A percentile compares a stretch with the other conserved stretches of the same genome.
Conservation (phyloP, 2,113 vertebrate genomes). For the Hemibagrus wyckioides region DNA sequence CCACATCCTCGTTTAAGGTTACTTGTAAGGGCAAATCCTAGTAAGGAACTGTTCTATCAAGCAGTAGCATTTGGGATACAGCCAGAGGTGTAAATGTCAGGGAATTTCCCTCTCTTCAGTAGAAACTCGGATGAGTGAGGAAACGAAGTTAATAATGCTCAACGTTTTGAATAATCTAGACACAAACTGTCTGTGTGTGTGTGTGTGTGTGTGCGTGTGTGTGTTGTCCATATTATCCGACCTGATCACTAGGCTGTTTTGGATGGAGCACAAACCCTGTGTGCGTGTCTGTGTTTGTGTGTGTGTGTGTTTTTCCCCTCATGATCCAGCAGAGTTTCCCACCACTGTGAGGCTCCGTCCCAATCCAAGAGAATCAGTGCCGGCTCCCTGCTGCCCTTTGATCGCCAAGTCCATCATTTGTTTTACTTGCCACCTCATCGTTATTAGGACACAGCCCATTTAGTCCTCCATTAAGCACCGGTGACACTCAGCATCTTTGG, state of each 20-base stretch:
- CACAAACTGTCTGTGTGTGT: not conserved
- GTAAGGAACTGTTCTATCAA: not conserved
- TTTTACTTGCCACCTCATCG: constrained; percentile 57
- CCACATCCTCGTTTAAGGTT: not conserved
- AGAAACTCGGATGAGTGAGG: not conserved
- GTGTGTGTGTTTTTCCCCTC: constrained; percentile 20
- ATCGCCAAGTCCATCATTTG: constrained; percentile 50
- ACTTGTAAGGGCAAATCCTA: not conserved
- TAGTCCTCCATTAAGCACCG: constrained; percentile 49
- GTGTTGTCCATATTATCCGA: constrained; percentile 15
- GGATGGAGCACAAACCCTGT: constrained; percentile 32
- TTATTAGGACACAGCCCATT: constrained; percentile 46
- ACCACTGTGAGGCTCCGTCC: constrained; percentile 31
- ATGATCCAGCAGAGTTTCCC: constrained; percentile 49
- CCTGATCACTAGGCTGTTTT: constrained; percentile 43
- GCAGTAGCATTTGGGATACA: constrained; percentile 23
- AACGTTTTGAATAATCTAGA: not conserved
- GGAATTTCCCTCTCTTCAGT: constrained; percentile 3
- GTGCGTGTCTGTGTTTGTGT: not conserved
- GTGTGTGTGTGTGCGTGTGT: constrained; percentile 1
- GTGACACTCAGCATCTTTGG: constrained; percentile 48
- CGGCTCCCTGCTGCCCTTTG: constrained; percentile 47
- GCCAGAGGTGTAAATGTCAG: constrained; percentile 6
- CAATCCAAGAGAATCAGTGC: constrained; percentile 52
- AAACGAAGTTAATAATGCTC: constrained; percentile 7